Evolutionary conservation across 1,140 invertebrate species (phyloP), one percentile per base, ranked within the genome.

Genomic region (Plectrocnemia conspersa): DNA sequence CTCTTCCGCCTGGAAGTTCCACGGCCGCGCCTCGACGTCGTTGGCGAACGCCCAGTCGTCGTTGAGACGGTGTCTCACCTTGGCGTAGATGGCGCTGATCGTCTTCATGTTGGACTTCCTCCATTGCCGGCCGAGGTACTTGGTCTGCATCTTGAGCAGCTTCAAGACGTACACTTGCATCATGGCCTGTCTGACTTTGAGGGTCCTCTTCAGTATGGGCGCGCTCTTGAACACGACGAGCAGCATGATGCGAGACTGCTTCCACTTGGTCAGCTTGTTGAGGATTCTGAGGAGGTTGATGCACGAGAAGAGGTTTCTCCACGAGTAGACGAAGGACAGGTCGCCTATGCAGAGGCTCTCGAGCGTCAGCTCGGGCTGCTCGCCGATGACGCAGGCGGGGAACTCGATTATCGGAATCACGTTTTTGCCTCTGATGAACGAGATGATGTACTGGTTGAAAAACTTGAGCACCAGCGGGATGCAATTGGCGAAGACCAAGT

Each of bases 1-100:
- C 71, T 99, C 97, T 73, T 99, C 96, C 21, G 89, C 92, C 78
- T 99, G 97, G 68, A 98, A 99, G 73, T 99, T 96, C 93, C 93
- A 98, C 2, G 95, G 95, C 61, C 93, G 80, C 3, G 93, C 93
- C 78, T 98, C 95, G 61, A 98, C 82, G 79, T 99, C 92, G 79
- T 99, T 99, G 25, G 96, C 97, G 81, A 92, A 99, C 10, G 97
- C 97, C 97, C 97, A 99, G 69, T 99, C 97, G 74, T 99, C 97
- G 66, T 97, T 98, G 1, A 99, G 77, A 42, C 92, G 82, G 78
- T 93, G 91, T 35, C 91, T 74, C 47, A 92, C 96, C 81, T 98
- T 98, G 45, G 93, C 87, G 73, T 99, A 99, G 68, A 99, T 99
- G 25, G 95, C 93, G 70, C 93, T 97, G 76, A 99, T 96, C 0